Percentiles rank a stretch among this genome's conserved stretches.
These are phyloP conservation scores for Noctua janthina DNA, from an alignment of 2,888 invertebrate genomes.

Conservation along the genomic window DNA sequence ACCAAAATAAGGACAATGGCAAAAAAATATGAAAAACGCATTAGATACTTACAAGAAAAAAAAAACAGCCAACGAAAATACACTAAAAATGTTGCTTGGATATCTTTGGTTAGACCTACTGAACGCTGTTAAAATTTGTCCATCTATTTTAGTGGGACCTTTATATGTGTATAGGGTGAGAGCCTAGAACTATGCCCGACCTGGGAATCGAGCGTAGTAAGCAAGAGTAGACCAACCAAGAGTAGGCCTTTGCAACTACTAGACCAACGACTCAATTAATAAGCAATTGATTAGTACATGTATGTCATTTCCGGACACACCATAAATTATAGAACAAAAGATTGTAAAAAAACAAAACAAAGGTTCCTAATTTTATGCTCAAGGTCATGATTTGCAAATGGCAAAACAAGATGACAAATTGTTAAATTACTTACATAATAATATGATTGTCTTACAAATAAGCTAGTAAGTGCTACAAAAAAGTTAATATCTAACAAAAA, in stretches of 20 bases:
- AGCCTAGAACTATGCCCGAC: background rate
- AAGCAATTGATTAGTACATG: background rate
- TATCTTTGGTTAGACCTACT: too few relatives aligned
- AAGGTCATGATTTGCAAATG: background rate
- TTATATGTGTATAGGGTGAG: background rate
- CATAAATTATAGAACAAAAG: background rate
- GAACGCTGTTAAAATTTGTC: too few relatives aligned
- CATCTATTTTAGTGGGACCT: too few relatives aligned
- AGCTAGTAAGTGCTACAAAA: background rate
- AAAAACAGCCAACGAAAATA: too few relatives aligned
- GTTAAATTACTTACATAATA: background rate
- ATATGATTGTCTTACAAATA: background rate
- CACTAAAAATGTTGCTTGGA: too few relatives aligned
- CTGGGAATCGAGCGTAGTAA: background rate
- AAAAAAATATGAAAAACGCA: too few relatives aligned
- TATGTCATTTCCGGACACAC: conserved; percentile 11
- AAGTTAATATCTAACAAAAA: background rate
- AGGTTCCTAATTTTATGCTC: background rate
- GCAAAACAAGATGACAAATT: background rate
- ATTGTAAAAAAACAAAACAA: background rate
- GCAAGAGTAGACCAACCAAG: too few relatives aligned
- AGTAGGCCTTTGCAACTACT: background rate
- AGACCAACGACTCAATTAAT: background rate
- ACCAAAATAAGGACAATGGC: too few relatives aligned
- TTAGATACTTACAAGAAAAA: too few relatives aligned